Percentiles rank a stretch among this genome's conserved stretches.
These are phyloP conservation scores for Drosophila colorata DNA, from an alignment of 2,888 invertebrate species.

Conservation along the genomic window DNA sequence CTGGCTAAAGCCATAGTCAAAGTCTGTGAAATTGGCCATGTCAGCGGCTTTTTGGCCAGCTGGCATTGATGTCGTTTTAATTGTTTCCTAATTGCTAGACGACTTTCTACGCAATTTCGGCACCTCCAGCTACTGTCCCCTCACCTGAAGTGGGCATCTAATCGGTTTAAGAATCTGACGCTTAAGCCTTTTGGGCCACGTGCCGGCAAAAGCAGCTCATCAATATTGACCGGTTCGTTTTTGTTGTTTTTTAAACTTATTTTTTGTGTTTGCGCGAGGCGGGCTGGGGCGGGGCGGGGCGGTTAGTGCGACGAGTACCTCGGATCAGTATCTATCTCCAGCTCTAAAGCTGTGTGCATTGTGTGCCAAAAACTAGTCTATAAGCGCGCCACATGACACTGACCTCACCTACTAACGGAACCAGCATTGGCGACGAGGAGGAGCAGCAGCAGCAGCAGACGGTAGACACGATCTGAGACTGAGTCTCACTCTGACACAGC, in stretches of 20 bases:
- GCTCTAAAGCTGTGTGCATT: slow-evolving; percentile 22
- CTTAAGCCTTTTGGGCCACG: slow-evolving; percentile 33
- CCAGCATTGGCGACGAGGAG: slow-evolving; percentile 49
- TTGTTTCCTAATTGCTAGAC: slow-evolving; percentile 72
- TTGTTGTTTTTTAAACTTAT: too few relatives aligned
- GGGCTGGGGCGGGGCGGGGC: not conserved
- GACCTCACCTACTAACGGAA: slow-evolving; percentile 83
- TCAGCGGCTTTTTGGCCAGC: slow-evolving; percentile 2
- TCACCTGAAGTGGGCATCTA: slow-evolving; percentile 14
- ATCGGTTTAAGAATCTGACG: slow-evolving; percentile 34
- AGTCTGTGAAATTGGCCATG: slow-evolving; percentile 34
- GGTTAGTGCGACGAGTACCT: not conserved
- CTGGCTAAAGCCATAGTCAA: not conserved
- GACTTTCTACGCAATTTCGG: slow-evolving; percentile 38
- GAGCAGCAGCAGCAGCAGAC: slow-evolving; percentile 20
- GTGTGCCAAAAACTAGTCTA: slow-evolving; percentile 75
- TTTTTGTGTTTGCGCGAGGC: not conserved
- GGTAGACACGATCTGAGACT: slow-evolving; percentile 46
- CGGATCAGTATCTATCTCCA: too few relatives aligned
- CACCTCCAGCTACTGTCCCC: not conserved
- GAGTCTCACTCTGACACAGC: slow-evolving; percentile 29
- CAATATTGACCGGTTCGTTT: slow-evolving; percentile 53
- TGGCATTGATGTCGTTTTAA: slow-evolving; percentile 65
- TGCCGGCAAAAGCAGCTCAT: slow-evolving; percentile 44
- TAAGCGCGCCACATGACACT: slow-evolving; percentile 79